Evolutionary conservation across 2,888 invertebrate genomes (phyloP).

Genomic region (Oligia latruncula): DNA sequence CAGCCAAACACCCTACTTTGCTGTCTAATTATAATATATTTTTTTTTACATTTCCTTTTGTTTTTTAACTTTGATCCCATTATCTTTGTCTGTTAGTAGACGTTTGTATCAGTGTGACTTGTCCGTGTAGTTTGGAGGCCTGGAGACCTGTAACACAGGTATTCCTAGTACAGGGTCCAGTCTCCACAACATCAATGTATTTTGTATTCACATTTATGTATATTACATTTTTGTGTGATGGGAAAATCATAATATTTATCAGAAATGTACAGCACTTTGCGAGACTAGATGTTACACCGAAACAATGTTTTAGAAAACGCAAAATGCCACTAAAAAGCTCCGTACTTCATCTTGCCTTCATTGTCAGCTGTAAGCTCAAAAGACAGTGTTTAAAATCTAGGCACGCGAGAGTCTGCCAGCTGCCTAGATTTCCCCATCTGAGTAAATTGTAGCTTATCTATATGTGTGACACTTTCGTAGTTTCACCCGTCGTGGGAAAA

Average conservation of each 20-base stretch:
- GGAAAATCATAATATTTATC: not conserved
- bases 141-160: too few species aligned
- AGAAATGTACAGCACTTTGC: not conserved
- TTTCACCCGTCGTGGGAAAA: constrained; percentile 47
- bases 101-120: too few species aligned
- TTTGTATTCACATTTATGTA: too few species aligned
- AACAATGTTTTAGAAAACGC: not conserved
- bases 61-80: too few species aligned
- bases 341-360: not conserved
- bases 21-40: too few species aligned
- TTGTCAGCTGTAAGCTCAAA: constrained; percentile 30
- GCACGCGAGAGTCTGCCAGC: constrained; percentile 31
- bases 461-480: constrained; percentile 54
- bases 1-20: too few species aligned
- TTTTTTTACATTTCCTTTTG: too few species aligned
- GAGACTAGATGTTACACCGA: not conserved
- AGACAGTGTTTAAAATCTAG: constrained; percentile 45
- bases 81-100: too few species aligned
- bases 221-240: not conserved
- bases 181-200: too few species aligned
- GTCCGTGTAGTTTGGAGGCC: too few species aligned
- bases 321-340: not conserved
- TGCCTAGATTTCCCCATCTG: constrained; percentile 48
- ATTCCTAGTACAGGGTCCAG: too few species aligned
- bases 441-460: constrained; percentile 41